A percentile compares a stretch with the other conserved stretches of the same genome.
Evolutionary conservation across 1,140 invertebrate species (phyloP).

Genomic region (Parapsyche elsis): DNA sequence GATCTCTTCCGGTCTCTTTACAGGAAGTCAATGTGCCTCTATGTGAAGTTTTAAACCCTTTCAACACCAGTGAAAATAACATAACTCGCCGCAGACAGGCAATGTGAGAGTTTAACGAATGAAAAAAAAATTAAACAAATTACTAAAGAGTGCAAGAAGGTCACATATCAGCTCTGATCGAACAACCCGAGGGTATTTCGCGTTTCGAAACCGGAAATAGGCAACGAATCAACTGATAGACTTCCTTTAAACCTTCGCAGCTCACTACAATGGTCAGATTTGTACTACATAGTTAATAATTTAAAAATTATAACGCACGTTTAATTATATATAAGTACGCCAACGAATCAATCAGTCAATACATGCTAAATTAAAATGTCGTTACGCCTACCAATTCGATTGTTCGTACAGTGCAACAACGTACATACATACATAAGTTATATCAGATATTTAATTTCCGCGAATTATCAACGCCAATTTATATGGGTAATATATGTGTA

Average conservation of each 20-base stretch:
- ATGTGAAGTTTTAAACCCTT: too few relatives aligned
- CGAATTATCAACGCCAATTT: neutral
- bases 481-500: neutral
- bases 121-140: neutral
- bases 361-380: neutral
- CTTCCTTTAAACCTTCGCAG: neutral
- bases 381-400: neutral
- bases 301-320: too few relatives aligned
- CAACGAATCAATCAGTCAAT: too few relatives aligned
- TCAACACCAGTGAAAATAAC: too few relatives aligned
- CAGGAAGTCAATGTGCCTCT: too few relatives aligned
- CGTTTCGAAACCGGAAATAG: neutral
- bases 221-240: neutral
- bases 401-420: neutral
- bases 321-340: too few relatives aligned
- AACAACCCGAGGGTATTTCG: neutral
- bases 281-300: neutral
- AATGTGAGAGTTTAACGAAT: neutral
- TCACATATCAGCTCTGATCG: neutral
- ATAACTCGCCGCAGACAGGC: neutral
- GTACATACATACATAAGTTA: too few relatives aligned
- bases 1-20: too few relatives aligned
- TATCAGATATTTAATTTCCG: conserved; percentile 15
- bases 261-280: neutral
- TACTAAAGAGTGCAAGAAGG: neutral